Conservation (phyloP, 2,888 invertebrate species). For the Helicoverpa assulta region DNA sequence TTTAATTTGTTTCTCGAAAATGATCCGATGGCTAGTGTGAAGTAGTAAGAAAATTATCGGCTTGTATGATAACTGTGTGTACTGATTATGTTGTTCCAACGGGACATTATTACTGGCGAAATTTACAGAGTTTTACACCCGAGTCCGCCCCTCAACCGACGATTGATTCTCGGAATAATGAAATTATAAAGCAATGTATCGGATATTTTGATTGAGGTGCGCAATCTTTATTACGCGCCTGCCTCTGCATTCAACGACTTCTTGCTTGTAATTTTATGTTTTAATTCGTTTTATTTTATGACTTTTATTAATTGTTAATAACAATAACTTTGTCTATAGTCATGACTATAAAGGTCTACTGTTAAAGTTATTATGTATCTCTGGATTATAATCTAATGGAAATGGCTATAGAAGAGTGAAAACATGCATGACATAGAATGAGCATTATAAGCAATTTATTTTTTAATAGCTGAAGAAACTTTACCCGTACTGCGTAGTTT, state of each 20-base stretch:
- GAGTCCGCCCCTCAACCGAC: constrained; percentile 70
- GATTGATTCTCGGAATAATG: constrained; percentile 83
- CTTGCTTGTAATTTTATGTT: constrained; percentile 53
- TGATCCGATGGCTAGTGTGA: constrained; percentile 72
- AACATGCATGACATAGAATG: not conserved
- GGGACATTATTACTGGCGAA: constrained; percentile 74
- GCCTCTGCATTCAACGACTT: constrained; percentile 38
- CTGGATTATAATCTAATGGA: not conserved
- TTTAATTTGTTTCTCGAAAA: constrained; percentile 59
- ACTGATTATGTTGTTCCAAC: constrained; percentile 77
- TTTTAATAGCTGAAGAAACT: not conserved
- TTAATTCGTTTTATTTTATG: constrained; percentile 48
- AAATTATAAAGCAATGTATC: constrained; percentile 74
- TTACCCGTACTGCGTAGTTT: too few relatives aligned
- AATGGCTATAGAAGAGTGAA: not conserved
- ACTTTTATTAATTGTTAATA: constrained; percentile 53
- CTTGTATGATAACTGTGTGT: constrained; percentile 61
- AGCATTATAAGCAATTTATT: not conserved
- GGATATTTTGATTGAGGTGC: constrained; percentile 71
- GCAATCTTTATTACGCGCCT: constrained; percentile 63
- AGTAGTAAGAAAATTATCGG: constrained; percentile 74
- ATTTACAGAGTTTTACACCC: constrained; percentile 73
- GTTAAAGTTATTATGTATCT: constrained; percentile 15
- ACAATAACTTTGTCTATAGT: constrained; percentile 53
- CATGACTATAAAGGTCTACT: constrained; percentile 21